Evolutionary conservation across 1,140 invertebrate genomes (phyloP), one percentile per base, ranked within the genome.

Genomic region (Camponotus pennsylvanicus): DNA sequence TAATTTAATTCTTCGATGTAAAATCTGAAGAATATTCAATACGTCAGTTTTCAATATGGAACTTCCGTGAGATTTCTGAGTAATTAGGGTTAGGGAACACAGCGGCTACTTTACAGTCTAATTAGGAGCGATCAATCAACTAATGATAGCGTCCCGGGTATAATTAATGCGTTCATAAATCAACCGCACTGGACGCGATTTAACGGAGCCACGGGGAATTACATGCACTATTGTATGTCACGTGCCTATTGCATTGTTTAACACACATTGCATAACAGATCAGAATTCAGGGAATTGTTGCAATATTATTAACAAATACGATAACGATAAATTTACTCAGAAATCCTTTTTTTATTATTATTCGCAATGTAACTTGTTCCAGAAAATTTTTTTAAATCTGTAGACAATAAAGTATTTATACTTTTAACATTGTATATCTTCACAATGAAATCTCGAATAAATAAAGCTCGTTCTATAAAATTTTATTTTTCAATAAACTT

Each of bases 131-230:
- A 83, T 83, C 79, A 83, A 83, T 83, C 79, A 83, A 73, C 69
- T 75, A 63, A 75, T 61, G 79, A 83, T 83, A 75, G 55, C 13
- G 55, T n/a, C 40, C 69, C 27, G 69, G 8, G 32, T 63, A 73
- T 61, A 83, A 55, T 73, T 83, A 75, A 75, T 83, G 69, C 21
- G 42, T 83, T 83, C 79, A 83, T 83, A 83, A 83, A 83, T 83
- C 79, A 83, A 73, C 40, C 8, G 27, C 52, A 40, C 64, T 42
- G 70, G 37, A 34, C 11, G 8, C 42, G 55, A 55, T 73, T 83
- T 73, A 73, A 27, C 55, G 18, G 13, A 71, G 27, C n/a, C 69
- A 37, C 11, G 34, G 79, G 18, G 42, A 83, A 83, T 83, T 83
- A 61, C 55, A 49, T 21, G 27, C 18, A 37, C 27, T 49, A 83